Conservation (phyloP, 2,888 invertebrate species). For the Lycaena phlaeas region DNA sequence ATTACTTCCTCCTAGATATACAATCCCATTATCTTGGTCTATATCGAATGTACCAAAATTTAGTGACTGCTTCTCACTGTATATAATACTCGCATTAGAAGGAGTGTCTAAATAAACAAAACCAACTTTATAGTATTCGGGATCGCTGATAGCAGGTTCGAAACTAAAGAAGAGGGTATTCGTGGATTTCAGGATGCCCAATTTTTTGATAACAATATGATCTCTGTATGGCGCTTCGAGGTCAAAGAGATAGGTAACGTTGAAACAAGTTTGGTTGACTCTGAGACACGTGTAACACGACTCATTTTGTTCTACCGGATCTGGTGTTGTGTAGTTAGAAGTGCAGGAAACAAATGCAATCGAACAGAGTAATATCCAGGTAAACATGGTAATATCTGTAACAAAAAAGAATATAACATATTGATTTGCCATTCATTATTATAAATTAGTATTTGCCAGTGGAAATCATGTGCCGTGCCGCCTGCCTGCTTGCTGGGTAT, state of each 20-base stretch:
- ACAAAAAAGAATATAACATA: background rate
- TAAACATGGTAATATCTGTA: slow-evolving; percentile 31
- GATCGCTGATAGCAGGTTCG: slow-evolving; percentile 44
- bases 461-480: no score
- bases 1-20: slow-evolving; percentile 52
- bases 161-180: slow-evolving; percentile 49
- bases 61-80: slow-evolving; percentile 28
- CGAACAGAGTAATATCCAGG: slow-evolving; percentile 25
- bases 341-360: no score
- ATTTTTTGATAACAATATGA: slow-evolving; percentile 41
- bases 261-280: slow-evolving; percentile 40
- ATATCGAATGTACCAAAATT: slow-evolving; percentile 56
- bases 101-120: slow-evolving; percentile 41
- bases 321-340: background rate
- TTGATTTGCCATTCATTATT: no score
- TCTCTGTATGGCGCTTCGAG: slow-evolving; percentile 45
- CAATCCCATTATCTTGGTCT: slow-evolving; percentile 41
- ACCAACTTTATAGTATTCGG: slow-evolving; percentile 49
- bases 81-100: slow-evolving; percentile 28
- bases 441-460: no score
- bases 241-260: slow-evolving; percentile 37
- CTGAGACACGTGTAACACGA: slow-evolving; percentile 37
- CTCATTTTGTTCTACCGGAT: slow-evolving; percentile 7
- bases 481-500: no score
- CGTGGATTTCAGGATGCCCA: slow-evolving; percentile 36